Evolutionary conservation across 2,888 invertebrate genomes (phyloP), one percentile per base, ranked within the genome.

Genomic region (Nemotelus nigrinus): DNA sequence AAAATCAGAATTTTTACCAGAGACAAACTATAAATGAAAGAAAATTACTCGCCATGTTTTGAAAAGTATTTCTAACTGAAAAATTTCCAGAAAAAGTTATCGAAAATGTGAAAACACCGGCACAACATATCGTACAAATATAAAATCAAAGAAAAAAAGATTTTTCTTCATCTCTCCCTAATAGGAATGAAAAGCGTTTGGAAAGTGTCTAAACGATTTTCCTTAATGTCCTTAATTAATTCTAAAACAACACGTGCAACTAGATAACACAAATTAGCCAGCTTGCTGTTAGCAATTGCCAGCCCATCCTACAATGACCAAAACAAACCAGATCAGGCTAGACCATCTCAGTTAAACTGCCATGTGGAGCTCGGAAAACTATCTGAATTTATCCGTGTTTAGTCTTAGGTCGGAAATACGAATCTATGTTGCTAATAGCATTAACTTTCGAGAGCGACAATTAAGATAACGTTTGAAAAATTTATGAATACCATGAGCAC

Each of bases 181-280:
- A 25, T 25, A 25, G 25, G 25, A 25, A 25, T 25, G 25, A 25
- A 25, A 25, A 25, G 25, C 25, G 25, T 25, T 25, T 25, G 25
- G 0, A 25, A 25, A 25, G 25, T 25, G 0, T 25, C 25, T 44
- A 63, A 76, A 76, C 65, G 76, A 76, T 53, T 50, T 65, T 50
- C 76, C 63, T 76, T 65, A 64, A 76, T 76, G 41, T 76, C 65
- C 64, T 76, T 58, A 63, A 76, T 76, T 64, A 76, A 53, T 64
- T 76, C 41, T 47, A 41, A 10, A 57, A 63, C 74, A 47, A 7
- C 47, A 7, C 74, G 48, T 74, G 74, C 60, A 63, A 41, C 6
- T 39, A 41, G 63, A 47, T 63, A 8, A 48, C 39, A 48, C 44
- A 70, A 70, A 70, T 70, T 70, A 70, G 55, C 55, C 1, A 47